Evolutionary conservation across 2,113 vertebrate genomes (phyloP), one percentile per base, ranked within the genome.

Genomic region (Columba livia): DNA sequence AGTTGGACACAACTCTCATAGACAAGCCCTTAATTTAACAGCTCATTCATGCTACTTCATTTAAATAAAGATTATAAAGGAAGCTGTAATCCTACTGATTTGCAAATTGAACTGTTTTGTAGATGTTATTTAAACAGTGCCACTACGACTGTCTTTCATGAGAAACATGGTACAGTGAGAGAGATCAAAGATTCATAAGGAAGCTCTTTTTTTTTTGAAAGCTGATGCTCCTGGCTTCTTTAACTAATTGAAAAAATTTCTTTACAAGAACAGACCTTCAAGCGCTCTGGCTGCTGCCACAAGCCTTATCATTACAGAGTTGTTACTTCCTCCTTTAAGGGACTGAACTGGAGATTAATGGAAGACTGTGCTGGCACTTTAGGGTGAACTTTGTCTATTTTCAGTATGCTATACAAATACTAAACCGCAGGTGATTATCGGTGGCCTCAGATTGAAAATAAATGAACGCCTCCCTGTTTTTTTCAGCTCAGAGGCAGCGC

Each of bases 161-260:
- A 90, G 97, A 92, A 97, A 90, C 82, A 94, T 96, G 93, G 93
- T 96, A 70, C 90, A 98, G 96, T 92, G 95, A 91, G 96, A 93
- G 96, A 97, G 96, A 98, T 97, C 93, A 97, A 98, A 98, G 96
- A 97, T 96, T 96, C 96, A 93, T 88, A 96, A 89, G 94, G 94
- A 97, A 98, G 84, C 94, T 94, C 58, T 96, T 79, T 95, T 92
- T 71, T 72, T 92, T 97, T 93, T 95, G 96, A 97, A 97, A 96
- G 92, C 95, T 15, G 31, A 95, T 97, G 96, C 96, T 97, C 83
- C 95, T 97, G 97, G 97, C 96, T 98, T 96, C 96, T 97, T 98
- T 97, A 94, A 97, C 96, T 97, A 98, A 98, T 97, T 98, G 97
- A 98, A 97, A 97, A 90, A 86, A 92, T 96, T 97, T 98, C 97